Evolutionary conservation across 2,113 vertebrate species (phyloP), one percentile per base, ranked within the genome.

Genomic region (Henicopernis longicauda): DNA sequence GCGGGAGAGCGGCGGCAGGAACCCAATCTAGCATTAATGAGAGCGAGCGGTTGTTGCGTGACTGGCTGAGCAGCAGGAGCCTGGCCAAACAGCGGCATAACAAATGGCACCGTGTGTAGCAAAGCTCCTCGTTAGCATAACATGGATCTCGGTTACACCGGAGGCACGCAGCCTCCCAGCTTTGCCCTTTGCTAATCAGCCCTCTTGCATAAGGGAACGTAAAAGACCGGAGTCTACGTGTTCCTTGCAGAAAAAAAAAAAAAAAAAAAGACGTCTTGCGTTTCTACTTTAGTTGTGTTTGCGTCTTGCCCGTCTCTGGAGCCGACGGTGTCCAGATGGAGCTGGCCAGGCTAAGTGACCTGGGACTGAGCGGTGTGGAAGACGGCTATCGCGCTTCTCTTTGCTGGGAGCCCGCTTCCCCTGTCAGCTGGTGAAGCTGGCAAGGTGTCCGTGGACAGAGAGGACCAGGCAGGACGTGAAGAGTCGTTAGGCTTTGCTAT

Each of bases 21-120:
- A 86, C 88, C 62, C 59, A 86, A 38, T 83, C 79, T 40, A 52
- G 90, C 89, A 91, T 97, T 97, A 97, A 92, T 84, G 91, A 95
- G 90, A 86, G 65, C 0, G 7, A 71, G 70, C 82, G 49, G 82
- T 38, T 63, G 84, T 29, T 55, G 23, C 1, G 5, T 82, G 95
- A 90, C 73, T 0, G 1, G 40, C 82, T 50, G 71, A 85, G 84
- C 73, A 55, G 81, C 94, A 55, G 93, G 62, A 95, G 54, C 58
- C 61, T 6, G 15, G 91, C 91, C 86, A 92, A 91, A 38, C 40
- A 72, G 65, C 4, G 0, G 72, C 66, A 63, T 13, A 73, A 29
- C 78, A 87, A 93, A 82, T 44, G 73, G 65, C 8, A 0, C 45
- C 5, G 0, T 47, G 40, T 38, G 84, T 58, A 85, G 76, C 42